These are phyloP conservation scores for Ursus arctos DNA, from an alignment of 2,113 vertebrate species.

Conservation along the genomic window DNA sequence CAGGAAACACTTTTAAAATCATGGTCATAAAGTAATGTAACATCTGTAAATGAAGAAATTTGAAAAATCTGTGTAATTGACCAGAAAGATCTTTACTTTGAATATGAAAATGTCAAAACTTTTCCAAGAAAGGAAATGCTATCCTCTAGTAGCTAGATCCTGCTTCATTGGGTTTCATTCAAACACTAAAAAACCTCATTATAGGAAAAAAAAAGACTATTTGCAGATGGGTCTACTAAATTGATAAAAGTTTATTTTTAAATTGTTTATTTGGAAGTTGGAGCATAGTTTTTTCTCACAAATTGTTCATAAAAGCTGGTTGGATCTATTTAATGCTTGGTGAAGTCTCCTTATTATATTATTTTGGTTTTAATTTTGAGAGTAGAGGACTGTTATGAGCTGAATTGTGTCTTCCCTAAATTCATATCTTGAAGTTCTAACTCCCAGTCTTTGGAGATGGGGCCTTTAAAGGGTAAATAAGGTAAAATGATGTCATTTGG, in stretches of 20 bases:
- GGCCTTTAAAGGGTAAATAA: not conserved
- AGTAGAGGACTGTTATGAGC: not conserved
- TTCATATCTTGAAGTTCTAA: not conserved
- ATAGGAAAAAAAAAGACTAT: not conserved
- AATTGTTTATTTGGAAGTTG: slow-evolving; percentile 58
- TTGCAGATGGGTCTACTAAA: slow-evolving; percentile 31
- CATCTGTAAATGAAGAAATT: slow-evolving; percentile 43
- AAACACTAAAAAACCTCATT: not conserved
- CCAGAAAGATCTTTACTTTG: slow-evolving; percentile 25
- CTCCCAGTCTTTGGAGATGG: not conserved
- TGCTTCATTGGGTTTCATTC: slow-evolving; percentile 46
- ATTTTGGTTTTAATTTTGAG: slow-evolving; percentile 44
- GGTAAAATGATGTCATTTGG: not conserved
- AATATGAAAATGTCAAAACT: slow-evolving; percentile 30
- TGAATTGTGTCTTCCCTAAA: not conserved
- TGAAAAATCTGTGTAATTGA: slow-evolving; percentile 10
- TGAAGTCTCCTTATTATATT: not conserved
- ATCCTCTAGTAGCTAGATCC: not conserved
- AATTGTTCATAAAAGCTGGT: not conserved
- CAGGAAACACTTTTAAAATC: not conserved
- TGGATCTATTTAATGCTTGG: not conserved
- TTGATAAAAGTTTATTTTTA: slow-evolving; percentile 31
- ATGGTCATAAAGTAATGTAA: not conserved
- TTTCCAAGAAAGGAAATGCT: slow-evolving; percentile 46
- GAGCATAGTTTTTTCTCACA: not conserved